Percentiles rank a stretch among this genome's conserved stretches.
These are phyloP conservation scores for Lampropteryx suffumata DNA, from an alignment of 2,888 invertebrate species.

Conservation along the genomic window DNA sequence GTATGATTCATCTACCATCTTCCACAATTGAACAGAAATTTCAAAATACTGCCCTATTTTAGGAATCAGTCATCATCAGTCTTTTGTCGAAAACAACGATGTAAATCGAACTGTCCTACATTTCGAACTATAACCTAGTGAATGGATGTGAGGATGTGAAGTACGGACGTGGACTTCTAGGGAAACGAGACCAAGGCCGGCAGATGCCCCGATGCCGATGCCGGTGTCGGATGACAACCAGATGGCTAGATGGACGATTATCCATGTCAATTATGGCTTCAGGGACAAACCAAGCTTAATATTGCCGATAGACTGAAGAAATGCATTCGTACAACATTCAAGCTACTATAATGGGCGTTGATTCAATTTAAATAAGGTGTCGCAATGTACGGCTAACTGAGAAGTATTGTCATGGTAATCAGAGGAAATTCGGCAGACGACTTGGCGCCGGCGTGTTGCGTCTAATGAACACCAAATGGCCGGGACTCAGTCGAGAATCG, in stretches of 20 bases:
- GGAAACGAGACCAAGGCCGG: conserved; percentile 19
- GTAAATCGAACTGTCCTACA: conserved; percentile 5
- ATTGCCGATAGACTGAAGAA: too few relatives aligned
- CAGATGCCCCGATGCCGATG: conserved; percentile 4
- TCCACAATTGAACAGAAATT: neutral
- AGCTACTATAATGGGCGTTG: too few relatives aligned
- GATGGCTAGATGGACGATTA: conserved; percentile 26
- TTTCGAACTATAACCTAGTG: conserved; percentile 1
- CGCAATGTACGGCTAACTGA: too few relatives aligned
- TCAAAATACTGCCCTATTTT: conserved; percentile 5
- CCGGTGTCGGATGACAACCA: conserved; percentile 44
- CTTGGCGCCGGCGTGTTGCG: too few relatives aligned
- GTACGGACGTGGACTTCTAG: conserved; percentile 5
- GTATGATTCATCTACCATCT: conserved; percentile 8
- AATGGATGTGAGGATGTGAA: conserved; percentile 2
- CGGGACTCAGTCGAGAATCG: too few relatives aligned
- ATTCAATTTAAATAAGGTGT: too few relatives aligned
- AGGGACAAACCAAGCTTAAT: too few relatives aligned
- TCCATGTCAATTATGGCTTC: neutral
- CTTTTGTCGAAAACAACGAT: conserved; percentile 8
- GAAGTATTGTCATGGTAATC: too few relatives aligned
- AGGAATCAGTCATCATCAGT: neutral
- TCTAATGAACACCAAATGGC: too few relatives aligned
- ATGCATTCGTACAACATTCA: too few relatives aligned
- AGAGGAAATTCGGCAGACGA: too few relatives aligned